phyloP scores from a whole-genome alignment of 2,113 vertebrate genomes.

The Loxodonta africana region DNA sequence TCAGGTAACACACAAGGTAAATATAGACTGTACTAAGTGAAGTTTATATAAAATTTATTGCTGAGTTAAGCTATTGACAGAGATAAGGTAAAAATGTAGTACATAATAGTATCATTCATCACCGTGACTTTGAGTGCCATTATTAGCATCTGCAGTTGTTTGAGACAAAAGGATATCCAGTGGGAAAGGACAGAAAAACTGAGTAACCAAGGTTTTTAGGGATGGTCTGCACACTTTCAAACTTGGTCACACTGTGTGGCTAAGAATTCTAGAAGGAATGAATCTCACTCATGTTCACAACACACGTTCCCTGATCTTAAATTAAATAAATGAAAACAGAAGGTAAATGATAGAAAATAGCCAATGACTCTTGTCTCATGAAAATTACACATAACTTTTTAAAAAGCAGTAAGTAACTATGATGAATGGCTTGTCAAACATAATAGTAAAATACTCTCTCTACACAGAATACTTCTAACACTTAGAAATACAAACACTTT shows the following conservation, averaged over 20 bases:
- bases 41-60: constrained; percentile 23
- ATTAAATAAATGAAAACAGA: constrained; percentile 25
- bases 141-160: not conserved
- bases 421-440: not conserved
- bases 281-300: not conserved
- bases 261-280: not conserved
- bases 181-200: not conserved
- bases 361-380: not conserved
- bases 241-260: not conserved
- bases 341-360: not conserved
- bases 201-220: not conserved
- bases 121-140: not conserved
- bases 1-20: not conserved
- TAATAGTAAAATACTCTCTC: not conserved
- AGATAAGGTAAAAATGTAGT: not conserved
- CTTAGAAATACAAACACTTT: not conserved
- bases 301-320: not conserved
- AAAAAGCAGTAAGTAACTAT: not conserved
- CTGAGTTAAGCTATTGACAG: not conserved
- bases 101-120: not conserved
- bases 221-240: not conserved
- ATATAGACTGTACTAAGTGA: not conserved
- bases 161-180: not conserved
- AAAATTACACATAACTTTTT: not conserved
- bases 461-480: not conserved